phyloP scores from a whole-genome alignment of 2,888 invertebrate genomes.

The Coleophora deauratella region DNA sequence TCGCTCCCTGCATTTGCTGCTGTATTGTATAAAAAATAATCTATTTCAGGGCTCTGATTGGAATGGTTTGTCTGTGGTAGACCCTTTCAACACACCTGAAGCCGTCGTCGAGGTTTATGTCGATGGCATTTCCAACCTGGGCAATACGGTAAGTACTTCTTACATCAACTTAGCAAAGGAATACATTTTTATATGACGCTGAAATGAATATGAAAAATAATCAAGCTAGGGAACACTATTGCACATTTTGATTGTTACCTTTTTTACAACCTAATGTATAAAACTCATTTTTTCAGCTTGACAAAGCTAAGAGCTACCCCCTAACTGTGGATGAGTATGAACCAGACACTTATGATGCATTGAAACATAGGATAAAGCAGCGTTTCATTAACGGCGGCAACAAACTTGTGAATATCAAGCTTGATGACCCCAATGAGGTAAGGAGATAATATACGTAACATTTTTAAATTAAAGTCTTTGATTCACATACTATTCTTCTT shows the following conservation, averaged over 20 bases:
- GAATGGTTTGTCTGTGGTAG: conserved; percentile 78
- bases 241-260: too few species aligned
- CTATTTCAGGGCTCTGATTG: conserved; percentile 74
- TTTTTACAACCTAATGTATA: not conserved
- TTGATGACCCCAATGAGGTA: conserved; percentile 79
- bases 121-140: conserved; percentile 77
- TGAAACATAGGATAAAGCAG: conserved; percentile 74
- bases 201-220: too few species aligned
- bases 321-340: conserved; percentile 77
- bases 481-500: too few species aligned
- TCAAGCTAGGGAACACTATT: too few species aligned
- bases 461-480: conserved; percentile 1
- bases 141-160: conserved; percentile 46
- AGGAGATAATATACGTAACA: conserved; percentile 16
- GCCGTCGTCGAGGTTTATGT: conserved; percentile 80
- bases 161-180: not conserved
- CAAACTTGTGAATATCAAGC: conserved; percentile 76
- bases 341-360: conserved; percentile 72
- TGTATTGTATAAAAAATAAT: not conserved
- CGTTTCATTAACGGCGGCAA: conserved; percentile 75
- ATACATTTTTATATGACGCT: not conserved
- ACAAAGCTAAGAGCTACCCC: conserved; percentile 62
- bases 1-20: not conserved
- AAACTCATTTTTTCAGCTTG: conserved; percentile 34
- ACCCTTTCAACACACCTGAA: conserved; percentile 84